These are phyloP conservation scores for Microctonus brassicae DNA, from an alignment of 2,888 invertebrate genomes.

Conservation along the genomic window DNA sequence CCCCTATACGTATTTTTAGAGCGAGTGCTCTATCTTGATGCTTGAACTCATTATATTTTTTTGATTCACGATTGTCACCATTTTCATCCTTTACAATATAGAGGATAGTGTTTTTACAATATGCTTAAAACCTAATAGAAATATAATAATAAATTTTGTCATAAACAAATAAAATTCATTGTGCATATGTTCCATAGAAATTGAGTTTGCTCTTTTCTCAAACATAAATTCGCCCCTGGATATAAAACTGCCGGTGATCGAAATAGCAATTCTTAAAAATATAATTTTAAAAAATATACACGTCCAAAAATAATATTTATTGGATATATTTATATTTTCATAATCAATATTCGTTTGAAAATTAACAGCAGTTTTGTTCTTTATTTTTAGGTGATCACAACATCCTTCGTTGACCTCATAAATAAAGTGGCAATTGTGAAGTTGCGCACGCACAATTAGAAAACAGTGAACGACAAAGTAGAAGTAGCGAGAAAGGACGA, in stretches of 20 bases:
- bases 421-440: constrained; percentile 33
- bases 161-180: no score
- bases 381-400: constrained; percentile 40
- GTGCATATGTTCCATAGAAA: no score
- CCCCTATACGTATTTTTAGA: constrained; percentile 49
- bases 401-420: constrained; percentile 26
- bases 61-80: constrained; percentile 46
- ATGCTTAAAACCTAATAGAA: constrained; percentile 4
- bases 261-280: no score
- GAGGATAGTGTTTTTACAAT: constrained; percentile 31
- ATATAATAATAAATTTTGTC: constrained; percentile 22
- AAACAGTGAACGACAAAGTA: constrained; percentile 30
- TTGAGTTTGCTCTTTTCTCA: no score
- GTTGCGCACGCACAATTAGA: constrained; percentile 29
- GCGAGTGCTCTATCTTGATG: constrained; percentile 40
- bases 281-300: no score
- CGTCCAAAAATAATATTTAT: no score
- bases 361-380: no score
- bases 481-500: constrained; percentile 30
- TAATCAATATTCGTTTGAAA: no score
- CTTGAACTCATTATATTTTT: constrained; percentile 42
- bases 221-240: no score
- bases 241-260: no score
- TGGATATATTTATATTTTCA: no score
- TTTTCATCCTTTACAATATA: constrained; percentile 46